These are phyloP conservation scores for Synanthedon formicaeformis DNA, from an alignment of 2,888 invertebrate genomes.

Conservation along the genomic window DNA sequence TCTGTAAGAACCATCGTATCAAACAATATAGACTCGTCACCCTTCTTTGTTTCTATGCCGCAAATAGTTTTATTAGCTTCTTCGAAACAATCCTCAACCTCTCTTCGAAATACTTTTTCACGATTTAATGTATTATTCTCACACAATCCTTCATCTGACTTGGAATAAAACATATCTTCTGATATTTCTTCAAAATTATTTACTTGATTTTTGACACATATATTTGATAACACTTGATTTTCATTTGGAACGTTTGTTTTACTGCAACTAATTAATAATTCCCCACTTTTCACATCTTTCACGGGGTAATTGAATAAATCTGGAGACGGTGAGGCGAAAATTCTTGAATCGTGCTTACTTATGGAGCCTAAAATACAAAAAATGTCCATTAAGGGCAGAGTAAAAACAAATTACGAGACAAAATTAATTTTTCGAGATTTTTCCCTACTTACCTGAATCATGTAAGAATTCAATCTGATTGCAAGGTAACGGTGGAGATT, in stretches of 20 bases:
- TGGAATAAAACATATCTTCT: constrained; percentile 45
- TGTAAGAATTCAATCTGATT: constrained; percentile 55
- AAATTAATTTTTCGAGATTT: constrained; percentile 6
- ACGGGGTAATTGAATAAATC: constrained; percentile 4
- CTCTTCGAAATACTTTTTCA: constrained; percentile 24
- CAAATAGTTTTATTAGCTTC: constrained; percentile 64
- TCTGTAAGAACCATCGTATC: constrained; percentile 37
- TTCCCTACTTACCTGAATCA: constrained; percentile 29
- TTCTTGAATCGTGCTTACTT: too few species aligned
- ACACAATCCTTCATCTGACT: constrained; percentile 25
- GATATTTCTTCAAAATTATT: constrained; percentile 30
- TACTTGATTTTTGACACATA: constrained; percentile 5
- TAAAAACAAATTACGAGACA: too few species aligned
- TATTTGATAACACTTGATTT: constrained; percentile 10
- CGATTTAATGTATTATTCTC: constrained; percentile 15
- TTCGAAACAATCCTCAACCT: constrained; percentile 58
- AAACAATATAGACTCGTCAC: constrained; percentile 29
- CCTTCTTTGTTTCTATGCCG: constrained; percentile 30
- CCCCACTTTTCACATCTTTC: constrained; percentile 32
- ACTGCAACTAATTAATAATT: constrained; percentile 5
- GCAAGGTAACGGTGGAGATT: constrained; percentile 52
- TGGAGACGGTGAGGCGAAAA: too few species aligned
- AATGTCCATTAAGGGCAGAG: too few species aligned
- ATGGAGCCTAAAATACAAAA: too few species aligned
- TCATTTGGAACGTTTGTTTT: constrained; percentile 10